Conservation (phyloP, 2,113 vertebrate species). For the Catharus fuscescens region DNA sequence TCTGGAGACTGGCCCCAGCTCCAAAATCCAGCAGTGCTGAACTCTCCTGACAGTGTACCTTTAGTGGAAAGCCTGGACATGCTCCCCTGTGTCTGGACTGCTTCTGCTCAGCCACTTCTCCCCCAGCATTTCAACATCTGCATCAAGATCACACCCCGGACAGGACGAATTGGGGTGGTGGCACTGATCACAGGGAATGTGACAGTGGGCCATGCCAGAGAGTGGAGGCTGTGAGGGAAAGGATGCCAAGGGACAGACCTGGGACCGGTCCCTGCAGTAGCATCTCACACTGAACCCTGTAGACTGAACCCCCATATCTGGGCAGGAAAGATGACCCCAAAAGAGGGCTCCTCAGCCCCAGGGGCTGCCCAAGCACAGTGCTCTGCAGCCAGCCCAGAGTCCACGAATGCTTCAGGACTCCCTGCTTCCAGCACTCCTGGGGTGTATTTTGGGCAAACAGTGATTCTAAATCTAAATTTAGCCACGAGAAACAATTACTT, state of each 20-base stretch:
- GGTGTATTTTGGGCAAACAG: slow-evolving; percentile 19
- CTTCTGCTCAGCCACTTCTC: neutral
- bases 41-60: neutral
- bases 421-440: fast-evolving
- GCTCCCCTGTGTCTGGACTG: fast-evolving
- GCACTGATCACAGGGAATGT: neutral
- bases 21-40: neutral
- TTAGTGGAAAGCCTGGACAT: neutral
- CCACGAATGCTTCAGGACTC: fast-evolving
- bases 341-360: neutral
- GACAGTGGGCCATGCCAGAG: fast-evolving
- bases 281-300: neutral
- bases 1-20: neutral
- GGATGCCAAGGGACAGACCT: fast-evolving
- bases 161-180: fast-evolving
- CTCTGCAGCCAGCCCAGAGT: neutral
- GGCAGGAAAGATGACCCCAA: neutral
- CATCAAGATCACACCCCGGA: neutral
- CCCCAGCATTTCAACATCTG: neutral
- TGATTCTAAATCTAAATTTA: slow-evolving; percentile 48
- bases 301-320: neutral
- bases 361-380: neutral
- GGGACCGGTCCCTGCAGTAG: neutral
- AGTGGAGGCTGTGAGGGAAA: neutral
- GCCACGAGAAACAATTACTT: neutral